A percentile compares a stretch with the other conserved stretches of the same genome.
Evolutionary conservation across 1,140 invertebrate genomes (phyloP).

Genomic region (Matsumurasca onukii): DNA sequence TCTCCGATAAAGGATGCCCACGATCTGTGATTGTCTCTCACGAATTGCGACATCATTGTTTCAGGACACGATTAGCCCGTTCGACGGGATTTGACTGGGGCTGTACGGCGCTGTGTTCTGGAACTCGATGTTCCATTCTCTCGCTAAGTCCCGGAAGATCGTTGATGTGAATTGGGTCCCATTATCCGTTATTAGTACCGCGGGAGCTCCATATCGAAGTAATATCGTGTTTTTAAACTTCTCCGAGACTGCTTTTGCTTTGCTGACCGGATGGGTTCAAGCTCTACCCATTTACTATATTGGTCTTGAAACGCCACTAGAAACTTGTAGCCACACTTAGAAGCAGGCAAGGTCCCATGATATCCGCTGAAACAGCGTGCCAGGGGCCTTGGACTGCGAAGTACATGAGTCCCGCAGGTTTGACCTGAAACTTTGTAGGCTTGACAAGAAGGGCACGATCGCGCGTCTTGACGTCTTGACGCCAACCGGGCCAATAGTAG

Average conservation of each 20-base stretch:
- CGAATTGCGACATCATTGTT: conserved; percentile 3
- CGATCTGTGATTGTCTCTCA: not conserved
- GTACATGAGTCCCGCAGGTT: not conserved
- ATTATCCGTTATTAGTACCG: not conserved
- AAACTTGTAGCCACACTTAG: not conserved
- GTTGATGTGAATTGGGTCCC: not conserved
- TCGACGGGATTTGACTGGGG: not conserved
- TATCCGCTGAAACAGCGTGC: not conserved
- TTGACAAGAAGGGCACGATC: not conserved
- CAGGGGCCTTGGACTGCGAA: not conserved
- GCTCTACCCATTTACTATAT: not conserved
- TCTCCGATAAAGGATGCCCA: not conserved
- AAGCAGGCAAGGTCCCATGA: not conserved
- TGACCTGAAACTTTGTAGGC: not conserved
- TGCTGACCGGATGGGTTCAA: not conserved
- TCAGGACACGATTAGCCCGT: not conserved
- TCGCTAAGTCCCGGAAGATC: not conserved
- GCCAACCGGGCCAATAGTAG: not conserved
- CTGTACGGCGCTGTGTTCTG: not conserved
- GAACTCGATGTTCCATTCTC: not conserved
- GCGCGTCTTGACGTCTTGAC: not conserved
- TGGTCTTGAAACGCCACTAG: not conserved
- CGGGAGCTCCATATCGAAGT: not conserved
- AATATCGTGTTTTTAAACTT: not conserved
- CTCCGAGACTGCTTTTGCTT: not conserved